A percentile compares a stretch with the other conserved stretches of the same genome.
These are phyloP conservation scores for Tragelaphus imberbis DNA, from an alignment of 2,113 vertebrate genomes.

Conservation along the genomic window DNA sequence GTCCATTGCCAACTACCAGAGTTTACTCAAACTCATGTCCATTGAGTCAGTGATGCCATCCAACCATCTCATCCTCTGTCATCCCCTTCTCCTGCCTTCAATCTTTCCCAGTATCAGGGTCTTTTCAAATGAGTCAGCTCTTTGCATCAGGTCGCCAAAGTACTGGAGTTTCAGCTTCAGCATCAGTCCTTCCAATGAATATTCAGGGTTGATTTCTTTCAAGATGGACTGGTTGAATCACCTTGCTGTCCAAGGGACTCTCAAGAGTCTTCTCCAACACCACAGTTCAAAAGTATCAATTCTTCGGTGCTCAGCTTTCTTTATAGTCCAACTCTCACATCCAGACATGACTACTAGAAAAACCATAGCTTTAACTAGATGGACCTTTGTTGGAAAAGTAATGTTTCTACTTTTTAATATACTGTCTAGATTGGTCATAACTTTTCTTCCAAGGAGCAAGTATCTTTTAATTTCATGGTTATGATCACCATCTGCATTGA, in stretches of 20 bases:
- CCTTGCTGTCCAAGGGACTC: not conserved
- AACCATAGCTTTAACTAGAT: not conserved
- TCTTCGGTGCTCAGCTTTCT: not conserved
- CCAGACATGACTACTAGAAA: not conserved
- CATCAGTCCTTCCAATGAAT: not conserved
- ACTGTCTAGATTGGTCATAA: not conserved
- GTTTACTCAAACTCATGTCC: not conserved
- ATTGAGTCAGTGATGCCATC: not conserved
- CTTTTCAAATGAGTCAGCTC: not conserved
- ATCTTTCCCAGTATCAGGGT: not conserved
- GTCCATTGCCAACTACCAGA: not conserved
- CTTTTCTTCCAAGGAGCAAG: not conserved
- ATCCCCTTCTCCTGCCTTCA: not conserved
- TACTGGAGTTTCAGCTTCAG: not conserved
- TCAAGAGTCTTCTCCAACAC: not conserved
- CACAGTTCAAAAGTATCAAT: not conserved
- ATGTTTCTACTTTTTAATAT: not conserved
- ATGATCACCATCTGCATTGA: not conserved
- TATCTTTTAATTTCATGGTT: rapidly evolving
- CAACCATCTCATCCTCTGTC: no score
- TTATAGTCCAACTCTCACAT: not conserved
- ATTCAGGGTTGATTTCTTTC: not conserved
- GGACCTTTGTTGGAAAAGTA: not conserved
- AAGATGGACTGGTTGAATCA: not conserved
- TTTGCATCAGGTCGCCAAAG: not conserved